Percentiles rank a stretch among this genome's conserved stretches.
Evolutionary conservation across 2,888 invertebrate genomes (phyloP).

Genomic region (Resseliella maxima): DNA sequence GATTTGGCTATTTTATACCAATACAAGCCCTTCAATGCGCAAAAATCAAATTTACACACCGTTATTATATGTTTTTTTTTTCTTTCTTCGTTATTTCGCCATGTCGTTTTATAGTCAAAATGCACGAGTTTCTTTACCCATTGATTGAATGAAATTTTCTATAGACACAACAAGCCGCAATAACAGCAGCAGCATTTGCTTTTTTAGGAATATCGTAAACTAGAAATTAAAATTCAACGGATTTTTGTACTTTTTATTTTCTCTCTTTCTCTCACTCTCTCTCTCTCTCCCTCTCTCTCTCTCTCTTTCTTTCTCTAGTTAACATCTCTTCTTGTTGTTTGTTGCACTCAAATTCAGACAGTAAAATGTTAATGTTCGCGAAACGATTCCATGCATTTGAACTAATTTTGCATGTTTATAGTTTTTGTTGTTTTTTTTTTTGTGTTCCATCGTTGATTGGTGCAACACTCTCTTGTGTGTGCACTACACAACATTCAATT

Average conservation of each 20-base stretch:
- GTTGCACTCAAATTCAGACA: neutral
- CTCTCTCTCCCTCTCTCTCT: too few species aligned
- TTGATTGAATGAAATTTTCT: conserved; percentile 16
- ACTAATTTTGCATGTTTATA: conserved; percentile 20
- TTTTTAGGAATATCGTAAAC: neutral
- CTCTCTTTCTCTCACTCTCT: too few species aligned
- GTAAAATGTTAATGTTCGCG: neutral
- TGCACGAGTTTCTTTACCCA: conserved; percentile 4
- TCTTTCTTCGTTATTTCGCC: neutral
- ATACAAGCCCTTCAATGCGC: neutral
- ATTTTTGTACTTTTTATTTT: neutral
- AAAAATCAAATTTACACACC: neutral
- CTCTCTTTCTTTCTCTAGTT: too few species aligned
- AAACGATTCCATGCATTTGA: conserved; percentile 28
- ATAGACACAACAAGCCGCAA: too few species aligned
- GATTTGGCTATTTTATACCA: neutral
- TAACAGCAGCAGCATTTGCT: neutral
- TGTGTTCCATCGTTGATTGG: neutral
- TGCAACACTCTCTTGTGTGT: neutral
- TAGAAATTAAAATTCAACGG: conserved; percentile 8
- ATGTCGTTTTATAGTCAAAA: neutral
- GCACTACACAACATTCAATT: neutral
- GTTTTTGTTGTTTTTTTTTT: conserved; percentile 7
- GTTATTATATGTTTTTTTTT: neutral
- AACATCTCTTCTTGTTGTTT: neutral